These are phyloP conservation scores for Scortum barcoo DNA, from an alignment of 2,113 vertebrate genomes.

Conservation along the genomic window DNA sequence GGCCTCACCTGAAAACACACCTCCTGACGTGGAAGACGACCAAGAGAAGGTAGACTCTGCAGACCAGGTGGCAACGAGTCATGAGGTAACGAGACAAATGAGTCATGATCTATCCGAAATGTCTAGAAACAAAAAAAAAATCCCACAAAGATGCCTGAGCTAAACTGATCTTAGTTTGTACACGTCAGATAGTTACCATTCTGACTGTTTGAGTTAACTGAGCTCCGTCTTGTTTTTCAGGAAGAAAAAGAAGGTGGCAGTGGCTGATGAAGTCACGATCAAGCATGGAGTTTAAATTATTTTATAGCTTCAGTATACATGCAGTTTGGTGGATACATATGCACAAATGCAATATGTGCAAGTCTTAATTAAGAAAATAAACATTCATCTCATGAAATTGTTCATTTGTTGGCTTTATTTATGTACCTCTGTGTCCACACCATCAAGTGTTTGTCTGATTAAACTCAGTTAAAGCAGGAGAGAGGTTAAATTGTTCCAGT, in stretches of 20 bases:
- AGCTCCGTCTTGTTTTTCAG: conserved; percentile 53
- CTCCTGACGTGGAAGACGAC: not conserved
- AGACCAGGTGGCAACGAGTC: not conserved
- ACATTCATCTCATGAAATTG: not conserved
- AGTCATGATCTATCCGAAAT: not conserved
- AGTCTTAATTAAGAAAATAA: not conserved
- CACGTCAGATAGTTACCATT: not conserved
- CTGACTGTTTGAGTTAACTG: not conserved
- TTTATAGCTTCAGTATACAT: not conserved
- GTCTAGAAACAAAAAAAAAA: not conserved
- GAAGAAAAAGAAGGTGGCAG: conserved; percentile 15
- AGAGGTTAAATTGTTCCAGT: not conserved
- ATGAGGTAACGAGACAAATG: no score
- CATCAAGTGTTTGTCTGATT: not conserved
- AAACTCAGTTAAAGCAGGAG: not conserved
- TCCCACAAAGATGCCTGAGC: not conserved
- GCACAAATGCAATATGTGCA: not conserved
- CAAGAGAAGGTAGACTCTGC: conserved; percentile 2
- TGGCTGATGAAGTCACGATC: not conserved
- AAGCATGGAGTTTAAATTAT: not conserved
- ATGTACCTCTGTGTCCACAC: not conserved
- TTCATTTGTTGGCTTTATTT: not conserved
- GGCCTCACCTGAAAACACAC: conserved; percentile 15
- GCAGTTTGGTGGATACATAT: not conserved
- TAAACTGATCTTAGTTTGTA: not conserved